These are phyloP conservation scores for Andrena cerasifolii DNA, from an alignment of 1,140 invertebrate genomes.

Conservation along the genomic window DNA sequence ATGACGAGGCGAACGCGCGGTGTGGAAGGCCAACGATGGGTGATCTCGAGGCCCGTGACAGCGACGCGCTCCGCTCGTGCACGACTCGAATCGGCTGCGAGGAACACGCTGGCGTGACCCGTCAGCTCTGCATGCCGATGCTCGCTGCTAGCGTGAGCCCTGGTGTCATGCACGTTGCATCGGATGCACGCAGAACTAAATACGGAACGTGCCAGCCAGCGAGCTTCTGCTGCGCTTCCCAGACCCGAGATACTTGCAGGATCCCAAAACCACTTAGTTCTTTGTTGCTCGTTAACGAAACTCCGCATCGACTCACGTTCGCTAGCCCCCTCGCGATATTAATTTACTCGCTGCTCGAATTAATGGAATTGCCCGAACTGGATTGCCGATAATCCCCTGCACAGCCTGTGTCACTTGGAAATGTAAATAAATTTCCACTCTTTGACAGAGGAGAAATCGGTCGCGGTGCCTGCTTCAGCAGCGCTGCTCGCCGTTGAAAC, in stretches of 20 bases:
- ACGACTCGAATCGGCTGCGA: constrained; percentile 51
- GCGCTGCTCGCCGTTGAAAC: too few species aligned
- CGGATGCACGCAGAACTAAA: constrained; percentile 36
- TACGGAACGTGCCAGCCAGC: not conserved
- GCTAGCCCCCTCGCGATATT: not conserved
- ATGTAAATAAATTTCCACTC: not conserved
- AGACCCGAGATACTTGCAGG: too few species aligned
- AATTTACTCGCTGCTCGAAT: constrained; percentile 14
- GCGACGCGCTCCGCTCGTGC: constrained; percentile 24
- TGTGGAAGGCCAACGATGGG: not conserved
- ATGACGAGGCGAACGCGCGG: constrained; percentile 12
- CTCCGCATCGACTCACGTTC: not conserved
- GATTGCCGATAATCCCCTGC: not conserved
- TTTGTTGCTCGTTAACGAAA: too few species aligned
- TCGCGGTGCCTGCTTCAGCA: not conserved
- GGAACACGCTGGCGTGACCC: constrained; percentile 61
- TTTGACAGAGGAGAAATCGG: not conserved
- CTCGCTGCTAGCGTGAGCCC: constrained; percentile 38
- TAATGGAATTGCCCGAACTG: not conserved
- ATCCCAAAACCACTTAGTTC: too few species aligned
- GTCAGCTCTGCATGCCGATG: constrained; percentile 62
- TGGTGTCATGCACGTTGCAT: constrained; percentile 31
- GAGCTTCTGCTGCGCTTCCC: not conserved
- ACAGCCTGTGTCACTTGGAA: not conserved
- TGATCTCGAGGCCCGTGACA: constrained; percentile 27